Conservation (phyloP, 2,797 vertebrate genomes). For the Pelobates cultripes region DNA sequence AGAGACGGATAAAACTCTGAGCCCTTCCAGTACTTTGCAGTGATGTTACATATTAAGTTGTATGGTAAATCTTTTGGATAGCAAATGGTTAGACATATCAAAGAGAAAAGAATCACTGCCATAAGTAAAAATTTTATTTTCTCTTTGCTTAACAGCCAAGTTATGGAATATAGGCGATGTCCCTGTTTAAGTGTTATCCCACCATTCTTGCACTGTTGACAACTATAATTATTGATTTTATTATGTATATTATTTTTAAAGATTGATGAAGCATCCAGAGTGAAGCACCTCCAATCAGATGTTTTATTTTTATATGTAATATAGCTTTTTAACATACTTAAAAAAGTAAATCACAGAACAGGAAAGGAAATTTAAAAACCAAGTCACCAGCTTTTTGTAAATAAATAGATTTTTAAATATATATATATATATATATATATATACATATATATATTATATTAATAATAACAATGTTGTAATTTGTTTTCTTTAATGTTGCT, state of each 20-base stretch:
- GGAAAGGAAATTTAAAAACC: background rate
- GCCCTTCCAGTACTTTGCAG: constrained; percentile 27
- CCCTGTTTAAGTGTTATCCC: constrained; percentile 26
- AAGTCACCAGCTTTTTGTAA: constrained; percentile 66
- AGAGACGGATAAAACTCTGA: constrained; percentile 13
- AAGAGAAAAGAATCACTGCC: constrained; percentile 28
- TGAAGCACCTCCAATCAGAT: constrained; percentile 83
- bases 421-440: constrained; percentile 75
- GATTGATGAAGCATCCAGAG: constrained; percentile 67
- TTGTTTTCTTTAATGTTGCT: constrained; percentile 60
- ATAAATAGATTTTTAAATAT: constrained; percentile 78
- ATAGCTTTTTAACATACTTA: constrained; percentile 86
- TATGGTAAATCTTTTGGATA: background rate
- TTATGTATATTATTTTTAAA: constrained; percentile 55
- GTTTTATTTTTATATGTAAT: constrained; percentile 91
- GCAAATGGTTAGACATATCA: constrained; percentile 16
- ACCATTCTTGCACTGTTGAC: constrained; percentile 82
- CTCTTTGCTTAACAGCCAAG: constrained; percentile 34
- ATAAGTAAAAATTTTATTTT: constrained; percentile 35
- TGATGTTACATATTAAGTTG: constrained; percentile 10
- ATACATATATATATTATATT: constrained; percentile 29
- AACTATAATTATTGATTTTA: constrained; percentile 56
- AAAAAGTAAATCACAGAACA: constrained; percentile 32
- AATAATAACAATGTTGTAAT: constrained; percentile 39
- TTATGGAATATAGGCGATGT: constrained; percentile 29